These are phyloP conservation scores for Sakesphorus luctuosus DNA, from an alignment of 2,113 vertebrate genomes.

Conservation along the genomic window DNA sequence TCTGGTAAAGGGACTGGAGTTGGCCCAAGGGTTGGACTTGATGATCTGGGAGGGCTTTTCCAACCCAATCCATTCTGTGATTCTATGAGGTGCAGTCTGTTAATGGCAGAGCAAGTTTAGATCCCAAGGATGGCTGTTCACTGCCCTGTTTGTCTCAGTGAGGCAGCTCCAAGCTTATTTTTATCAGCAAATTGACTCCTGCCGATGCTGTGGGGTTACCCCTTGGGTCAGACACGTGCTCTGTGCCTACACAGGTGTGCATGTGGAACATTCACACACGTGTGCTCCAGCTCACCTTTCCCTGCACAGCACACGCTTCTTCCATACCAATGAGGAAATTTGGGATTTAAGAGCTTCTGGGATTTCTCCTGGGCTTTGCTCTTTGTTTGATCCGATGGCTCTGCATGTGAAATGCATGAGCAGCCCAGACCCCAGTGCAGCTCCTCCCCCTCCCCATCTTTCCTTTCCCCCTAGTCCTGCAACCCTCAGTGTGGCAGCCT, in stretches of 20 bases:
- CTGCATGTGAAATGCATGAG: background rate
- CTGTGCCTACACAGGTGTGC: background rate
- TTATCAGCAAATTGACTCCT: background rate
- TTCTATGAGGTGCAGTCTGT: no score
- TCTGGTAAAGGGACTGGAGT: no score
- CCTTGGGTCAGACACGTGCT: background rate
- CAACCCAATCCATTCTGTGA: no score
- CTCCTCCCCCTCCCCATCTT: background rate
- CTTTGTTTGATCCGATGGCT: background rate
- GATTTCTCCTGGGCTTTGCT: background rate
- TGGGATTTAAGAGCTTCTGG: background rate
- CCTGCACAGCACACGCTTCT: fast-evolving
- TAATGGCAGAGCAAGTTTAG: background rate
- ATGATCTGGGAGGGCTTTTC: no score
- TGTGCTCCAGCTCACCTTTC: background rate
- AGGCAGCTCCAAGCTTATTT: background rate
- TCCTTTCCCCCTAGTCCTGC: background rate
- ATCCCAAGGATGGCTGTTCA: background rate
- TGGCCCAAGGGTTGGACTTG: no score
- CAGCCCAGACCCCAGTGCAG: background rate
- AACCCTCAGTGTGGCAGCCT: background rate
- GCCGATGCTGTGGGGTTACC: background rate
- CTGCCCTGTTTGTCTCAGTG: fast-evolving
- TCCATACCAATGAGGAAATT: background rate
- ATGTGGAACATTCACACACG: fast-evolving